A percentile compares a stretch with the other conserved stretches of the same genome.
These are phyloP conservation scores for Cetoscarus ocellatus DNA, from an alignment of 2,797 vertebrate species.

Conservation along the genomic window DNA sequence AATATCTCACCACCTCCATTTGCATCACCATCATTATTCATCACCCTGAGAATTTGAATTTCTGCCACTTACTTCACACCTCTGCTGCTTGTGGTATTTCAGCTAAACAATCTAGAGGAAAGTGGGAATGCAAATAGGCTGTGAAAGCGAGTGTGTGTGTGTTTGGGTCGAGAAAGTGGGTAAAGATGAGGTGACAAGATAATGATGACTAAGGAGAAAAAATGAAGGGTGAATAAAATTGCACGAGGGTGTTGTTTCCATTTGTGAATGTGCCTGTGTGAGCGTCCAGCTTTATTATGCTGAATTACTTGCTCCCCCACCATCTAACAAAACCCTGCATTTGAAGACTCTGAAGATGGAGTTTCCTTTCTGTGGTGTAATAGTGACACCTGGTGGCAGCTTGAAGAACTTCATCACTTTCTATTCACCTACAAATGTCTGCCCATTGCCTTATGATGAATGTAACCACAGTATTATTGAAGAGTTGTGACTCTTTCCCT, in stretches of 20 bases:
- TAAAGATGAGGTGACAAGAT: neutral
- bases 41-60: conserved; percentile 50
- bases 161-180: neutral
- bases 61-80: conserved; percentile 53
- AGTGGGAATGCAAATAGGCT: conserved; percentile 35
- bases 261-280: neutral
- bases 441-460: too few relatives aligned
- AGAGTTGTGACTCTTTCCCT: too few relatives aligned
- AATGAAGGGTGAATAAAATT: conserved; percentile 18
- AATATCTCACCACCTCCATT: conserved; percentile 48
- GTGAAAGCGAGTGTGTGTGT: neutral
- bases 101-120: conserved; percentile 36
- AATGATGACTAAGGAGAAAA: conserved; percentile 15
- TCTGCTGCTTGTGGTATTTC: conserved; percentile 50
- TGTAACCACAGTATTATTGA: too few relatives aligned
- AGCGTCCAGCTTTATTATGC: neutral
- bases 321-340: neutral
- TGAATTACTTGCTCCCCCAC: neutral
- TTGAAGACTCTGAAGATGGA: neutral
- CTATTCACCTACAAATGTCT: neutral
- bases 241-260: conserved; percentile 4
- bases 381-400: conserved; percentile 68
- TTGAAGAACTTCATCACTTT: conserved; percentile 14
- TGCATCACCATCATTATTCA: conserved; percentile 62
- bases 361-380: conserved; percentile 27